phyloP scores from a whole-genome alignment of 2,888 invertebrate species.

The Myopa testacea region DNA sequence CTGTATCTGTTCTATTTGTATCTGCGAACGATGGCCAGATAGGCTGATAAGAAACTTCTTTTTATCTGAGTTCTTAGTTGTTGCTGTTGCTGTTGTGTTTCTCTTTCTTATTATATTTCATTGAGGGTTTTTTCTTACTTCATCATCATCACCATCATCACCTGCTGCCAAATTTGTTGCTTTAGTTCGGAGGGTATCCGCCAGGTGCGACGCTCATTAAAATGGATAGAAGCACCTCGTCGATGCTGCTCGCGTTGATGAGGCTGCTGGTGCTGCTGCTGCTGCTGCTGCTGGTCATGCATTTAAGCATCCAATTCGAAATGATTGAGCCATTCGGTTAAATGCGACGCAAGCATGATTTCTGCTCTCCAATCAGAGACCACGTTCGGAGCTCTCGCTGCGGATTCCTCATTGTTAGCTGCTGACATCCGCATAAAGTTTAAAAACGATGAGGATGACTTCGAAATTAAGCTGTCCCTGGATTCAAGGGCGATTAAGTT shows the following conservation, averaged over 20 bases:
- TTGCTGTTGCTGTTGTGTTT: not conserved
- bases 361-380: slow-evolving; percentile 12
- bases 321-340: slow-evolving; percentile 17
- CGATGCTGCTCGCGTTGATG: not conserved
- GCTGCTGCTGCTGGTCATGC: not conserved
- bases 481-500: too few relatives aligned
- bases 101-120: not conserved
- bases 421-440: too few relatives aligned
- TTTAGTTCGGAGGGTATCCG: slow-evolving; percentile 51
- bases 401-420: too few relatives aligned
- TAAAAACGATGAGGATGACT: too few relatives aligned
- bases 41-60: slow-evolving; percentile 21
- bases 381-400: not conserved
- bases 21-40: not conserved
- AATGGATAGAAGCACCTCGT: not conserved
- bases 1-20: not conserved
- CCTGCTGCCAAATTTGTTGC: not conserved
- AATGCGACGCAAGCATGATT: not conserved
- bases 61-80: not conserved
- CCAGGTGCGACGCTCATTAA: slow-evolving; percentile 46
- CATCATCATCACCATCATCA: not conserved
- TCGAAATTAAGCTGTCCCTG: too few relatives aligned
- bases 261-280: not conserved
- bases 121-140: not conserved
- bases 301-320: slow-evolving; percentile 14